These are phyloP conservation scores for Hemichromis elongatus DNA, from an alignment of 2,113 vertebrate genomes.

Conservation along the genomic window DNA sequence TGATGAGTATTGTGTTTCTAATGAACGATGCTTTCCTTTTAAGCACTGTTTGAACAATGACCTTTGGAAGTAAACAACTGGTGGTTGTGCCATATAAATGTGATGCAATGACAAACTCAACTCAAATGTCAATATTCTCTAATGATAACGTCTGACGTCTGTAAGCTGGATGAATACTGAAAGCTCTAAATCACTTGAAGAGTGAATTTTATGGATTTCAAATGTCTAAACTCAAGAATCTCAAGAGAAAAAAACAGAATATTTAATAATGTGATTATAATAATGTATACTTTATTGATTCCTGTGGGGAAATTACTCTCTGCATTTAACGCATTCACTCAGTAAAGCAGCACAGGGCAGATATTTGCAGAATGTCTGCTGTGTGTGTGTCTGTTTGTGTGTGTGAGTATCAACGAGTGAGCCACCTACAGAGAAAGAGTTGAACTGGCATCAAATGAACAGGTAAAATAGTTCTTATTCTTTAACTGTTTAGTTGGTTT, in stretches of 20 bases:
- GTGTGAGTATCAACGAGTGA: too few species aligned
- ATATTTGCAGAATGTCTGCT: too few species aligned
- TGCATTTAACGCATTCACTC: too few species aligned
- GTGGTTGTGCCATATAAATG: background rate
- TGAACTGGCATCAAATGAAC: too few species aligned
- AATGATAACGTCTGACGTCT: background rate
- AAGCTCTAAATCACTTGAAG: background rate
- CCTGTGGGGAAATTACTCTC: too few species aligned
- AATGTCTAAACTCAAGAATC: background rate
- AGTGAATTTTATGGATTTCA: background rate
- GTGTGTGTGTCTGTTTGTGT: too few species aligned
- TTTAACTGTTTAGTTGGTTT: too few species aligned
- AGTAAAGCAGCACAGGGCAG: too few species aligned
- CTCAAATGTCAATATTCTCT: background rate
- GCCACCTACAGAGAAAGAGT: too few species aligned
- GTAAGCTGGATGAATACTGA: background rate
- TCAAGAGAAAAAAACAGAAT: background rate
- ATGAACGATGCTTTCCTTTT: background rate
- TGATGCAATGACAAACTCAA: background rate
- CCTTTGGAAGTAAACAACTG: slow-evolving; percentile 49
- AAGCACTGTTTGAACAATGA: background rate
- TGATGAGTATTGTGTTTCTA: background rate
- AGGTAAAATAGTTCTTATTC: too few species aligned
- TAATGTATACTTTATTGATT: too few species aligned
- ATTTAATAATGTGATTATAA: too few species aligned